Base-by-base conservation (phyloP, 2,888 invertebrate genomes). In the Graphium colonna region DNA sequence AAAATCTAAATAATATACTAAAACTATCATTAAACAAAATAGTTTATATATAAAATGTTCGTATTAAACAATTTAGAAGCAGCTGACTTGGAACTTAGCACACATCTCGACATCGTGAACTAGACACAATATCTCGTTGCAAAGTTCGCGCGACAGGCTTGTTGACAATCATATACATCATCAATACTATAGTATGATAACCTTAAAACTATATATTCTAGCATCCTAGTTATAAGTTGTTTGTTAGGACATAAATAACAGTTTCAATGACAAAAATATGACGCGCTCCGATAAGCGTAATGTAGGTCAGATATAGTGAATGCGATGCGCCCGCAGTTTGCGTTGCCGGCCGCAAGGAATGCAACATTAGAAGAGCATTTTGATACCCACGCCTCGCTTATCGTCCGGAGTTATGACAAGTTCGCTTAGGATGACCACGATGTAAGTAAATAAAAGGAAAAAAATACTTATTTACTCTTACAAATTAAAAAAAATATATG, bases 221-320 rank as follows among this genome's bases (percentile, higher is more conserved):
- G 10, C 33, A 2, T 2, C 33, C 26, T 26, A 38, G 21, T 46
- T 52, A 33, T 45, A 31, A 45, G 40, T 21, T 12, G n/a, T 17
- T 48, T 53, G 49, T 53, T 50, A 45, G 40, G 39, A 39, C 44
- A 45, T 49, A 49, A 54, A 49, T 44, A 39, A 18, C 18, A 9
- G 38, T 28, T 45, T 49, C 49, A 54, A 54, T 54, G 54, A 49
- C 49, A 49, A 54, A 71, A 75, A 69, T 64, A 73, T 77, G 75
- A 77, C 72, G 71, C 63, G 55, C 51, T 54, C 58, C 62, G 82
- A 82, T 82, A 83, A 76, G 63, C 13, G 56, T 55, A 69, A 83
- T 77, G 70, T 84, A 67, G 85, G 84, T 81, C 83, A 85, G 68
- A 71, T 73, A 71, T 54, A 45, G 53, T 18, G 49, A 53, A 40